Evolutionary conservation across 2,888 invertebrate species (phyloP), one percentile per base, ranked within the genome.

Genomic region (Phaonia tiefii): DNA sequence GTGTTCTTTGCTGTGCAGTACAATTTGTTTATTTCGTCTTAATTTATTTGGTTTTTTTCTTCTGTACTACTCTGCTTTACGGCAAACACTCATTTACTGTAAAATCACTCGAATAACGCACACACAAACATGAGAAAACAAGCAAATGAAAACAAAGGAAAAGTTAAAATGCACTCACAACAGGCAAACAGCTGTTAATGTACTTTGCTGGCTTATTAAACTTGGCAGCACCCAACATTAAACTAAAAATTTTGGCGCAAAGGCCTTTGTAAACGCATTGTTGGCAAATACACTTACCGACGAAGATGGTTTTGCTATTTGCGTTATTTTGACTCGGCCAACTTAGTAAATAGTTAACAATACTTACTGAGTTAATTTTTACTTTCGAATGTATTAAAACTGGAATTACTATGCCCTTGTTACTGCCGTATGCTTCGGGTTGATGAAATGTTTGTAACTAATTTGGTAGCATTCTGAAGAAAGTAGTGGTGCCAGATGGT

Each of bases 21-120:
- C 37, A 78, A 75, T 54, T 78, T 81, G 81, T 81, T 81, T 81
- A 81, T 78, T 75, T 81, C 81, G 81, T 75, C 81, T 81, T 81
- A 81, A 73, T 49, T 72, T 60, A 60, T 37, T 78, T 74, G 58
- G 70, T 56, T 77, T 81, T 67, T 81, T 60, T 63, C 37, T 25
- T 81, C 75, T 81, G 67, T 75, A 75, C 69, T 75, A 4, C 37
- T 67, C 10, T 66, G 46, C 72, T 75, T 70, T 51, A 58, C 7
- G 4, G 20, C 69, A 77, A 39, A 42, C 49, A 75, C 77, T 73
- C 73, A 75, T 31, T n/a, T 56, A 67, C 26, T 31, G 8, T 31
- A 31, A 31, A 31, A 31, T 31, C 31, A 31, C 31, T 31, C 31
- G n/a, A 31, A 5, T 31, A 3, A 31, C 31, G 3, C 31, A 31